Conservation (phyloP, 2,797 vertebrate genomes). For the Enteromius fasciolatus region DNA sequence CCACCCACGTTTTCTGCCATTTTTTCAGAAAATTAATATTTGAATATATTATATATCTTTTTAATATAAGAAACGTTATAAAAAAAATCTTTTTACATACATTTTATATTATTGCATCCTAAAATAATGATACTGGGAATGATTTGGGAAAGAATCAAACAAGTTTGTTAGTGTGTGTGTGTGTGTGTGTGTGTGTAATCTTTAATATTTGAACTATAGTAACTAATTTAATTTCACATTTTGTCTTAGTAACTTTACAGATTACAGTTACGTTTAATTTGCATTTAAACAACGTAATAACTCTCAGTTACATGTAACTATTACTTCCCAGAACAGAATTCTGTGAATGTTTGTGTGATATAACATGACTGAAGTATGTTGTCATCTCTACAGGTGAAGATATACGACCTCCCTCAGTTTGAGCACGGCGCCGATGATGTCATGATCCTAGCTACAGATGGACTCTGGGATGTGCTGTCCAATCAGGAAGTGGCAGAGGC, state of each 20-base stretch:
- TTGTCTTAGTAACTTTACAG: not conserved
- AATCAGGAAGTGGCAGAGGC: slow-evolving; percentile 95
- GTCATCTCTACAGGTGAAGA: slow-evolving; percentile 81
- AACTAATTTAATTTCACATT: not conserved
- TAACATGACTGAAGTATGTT: not conserved
- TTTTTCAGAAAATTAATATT: not conserved
- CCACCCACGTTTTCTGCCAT: not conserved
- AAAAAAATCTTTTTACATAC: not conserved
- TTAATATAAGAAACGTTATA: too few relatives aligned
- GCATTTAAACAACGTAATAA: not conserved
- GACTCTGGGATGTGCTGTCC: slow-evolving; percentile 96
- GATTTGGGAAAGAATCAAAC: not conserved
- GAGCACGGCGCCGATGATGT: slow-evolving; percentile 92
- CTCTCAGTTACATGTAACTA: not conserved
- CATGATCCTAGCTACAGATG: slow-evolving; percentile 92
- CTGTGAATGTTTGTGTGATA: not conserved
- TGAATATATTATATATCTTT: too few relatives aligned
- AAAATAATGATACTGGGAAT: not conserved
- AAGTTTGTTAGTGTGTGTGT: too few relatives aligned
- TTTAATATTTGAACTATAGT: too few relatives aligned
- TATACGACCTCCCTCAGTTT: slow-evolving; percentile 85
- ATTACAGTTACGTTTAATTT: not conserved
- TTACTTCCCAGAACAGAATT: not conserved
- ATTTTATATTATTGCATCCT: not conserved
- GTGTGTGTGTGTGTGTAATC: too few relatives aligned